phyloP scores from a whole-genome alignment of 2,888 invertebrate species.

The Papilio protenor region DNA sequence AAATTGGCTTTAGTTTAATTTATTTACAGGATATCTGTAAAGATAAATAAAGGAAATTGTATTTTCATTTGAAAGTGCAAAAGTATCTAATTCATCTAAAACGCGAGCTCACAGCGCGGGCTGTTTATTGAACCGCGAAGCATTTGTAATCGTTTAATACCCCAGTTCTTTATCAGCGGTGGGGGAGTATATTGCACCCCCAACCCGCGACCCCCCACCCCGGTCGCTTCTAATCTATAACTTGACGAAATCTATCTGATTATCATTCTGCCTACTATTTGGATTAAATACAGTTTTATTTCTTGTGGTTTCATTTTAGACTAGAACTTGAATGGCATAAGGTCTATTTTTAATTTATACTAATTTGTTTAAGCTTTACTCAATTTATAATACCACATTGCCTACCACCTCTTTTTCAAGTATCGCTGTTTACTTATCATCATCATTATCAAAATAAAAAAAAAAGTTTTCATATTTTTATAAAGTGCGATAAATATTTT shows the following conservation, averaged over 20 bases:
- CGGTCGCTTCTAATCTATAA: constrained; percentile 66
- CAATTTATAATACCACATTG: background rate
- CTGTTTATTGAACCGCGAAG: constrained; percentile 83
- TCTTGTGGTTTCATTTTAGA: background rate
- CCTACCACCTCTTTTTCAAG: background rate
- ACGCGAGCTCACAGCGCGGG: constrained; percentile 68
- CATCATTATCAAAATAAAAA: background rate
- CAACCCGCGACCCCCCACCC: constrained; percentile 59
- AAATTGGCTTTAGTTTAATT: background rate
- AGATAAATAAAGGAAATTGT: constrained; percentile 41
- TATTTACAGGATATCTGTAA: background rate
- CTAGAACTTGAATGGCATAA: background rate
- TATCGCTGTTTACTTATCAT: background rate
- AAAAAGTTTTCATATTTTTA: background rate
- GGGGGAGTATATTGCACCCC: constrained; percentile 60
- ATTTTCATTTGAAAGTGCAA: constrained; percentile 43
- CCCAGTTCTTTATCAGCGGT: constrained; percentile 83
- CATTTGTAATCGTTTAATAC: constrained; percentile 85
- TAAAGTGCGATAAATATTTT: constrained; percentile 8
- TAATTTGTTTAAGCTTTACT: background rate
- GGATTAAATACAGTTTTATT: constrained; percentile 4
- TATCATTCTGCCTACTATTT: constrained; percentile 55
- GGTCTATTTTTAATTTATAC: background rate
- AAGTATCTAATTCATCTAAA: constrained; percentile 75
- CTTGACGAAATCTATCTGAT: constrained; percentile 76